Percentiles rank a stretch among this genome's conserved stretches.
These are phyloP conservation scores for Chelonoidis abingdonii DNA, from an alignment of 2,113 vertebrate genomes.

Conservation along the genomic window DNA sequence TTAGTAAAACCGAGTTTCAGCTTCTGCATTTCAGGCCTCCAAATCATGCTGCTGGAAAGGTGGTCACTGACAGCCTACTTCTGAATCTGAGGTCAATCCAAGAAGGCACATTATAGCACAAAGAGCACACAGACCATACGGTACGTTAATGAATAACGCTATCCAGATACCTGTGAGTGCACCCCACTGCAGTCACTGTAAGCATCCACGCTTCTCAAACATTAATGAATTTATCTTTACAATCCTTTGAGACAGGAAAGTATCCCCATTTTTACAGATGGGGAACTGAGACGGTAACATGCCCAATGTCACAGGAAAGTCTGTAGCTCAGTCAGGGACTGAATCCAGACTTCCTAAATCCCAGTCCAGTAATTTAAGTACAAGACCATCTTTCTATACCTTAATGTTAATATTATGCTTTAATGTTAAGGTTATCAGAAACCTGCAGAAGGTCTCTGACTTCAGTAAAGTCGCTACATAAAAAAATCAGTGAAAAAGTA, in stretches of 20 bases:
- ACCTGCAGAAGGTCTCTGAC: background rate
- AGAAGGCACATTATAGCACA: background rate
- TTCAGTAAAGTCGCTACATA: background rate
- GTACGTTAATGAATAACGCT: background rate
- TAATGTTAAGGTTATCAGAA: background rate
- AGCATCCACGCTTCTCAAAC: background rate
- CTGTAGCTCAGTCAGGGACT: background rate
- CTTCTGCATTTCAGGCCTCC: background rate
- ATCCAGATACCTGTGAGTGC: background rate
- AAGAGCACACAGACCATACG: background rate
- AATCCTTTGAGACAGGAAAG: background rate
- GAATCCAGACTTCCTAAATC: background rate
- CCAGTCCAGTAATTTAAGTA: background rate
- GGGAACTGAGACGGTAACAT: background rate
- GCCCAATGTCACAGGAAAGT: background rate
- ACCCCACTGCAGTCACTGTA: background rate
- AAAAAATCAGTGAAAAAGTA: background rate
- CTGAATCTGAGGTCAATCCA: background rate
- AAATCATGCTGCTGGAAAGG: background rate
- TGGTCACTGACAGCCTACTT: background rate
- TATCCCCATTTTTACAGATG: background rate
- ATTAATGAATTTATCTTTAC: fast-evolving
- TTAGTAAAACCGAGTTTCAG: background rate
- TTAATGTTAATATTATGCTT: background rate
- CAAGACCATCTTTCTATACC: background rate